Evolutionary conservation across 2,113 vertebrate species (phyloP).

Genomic region (Archocentrus centrarchus): DNA sequence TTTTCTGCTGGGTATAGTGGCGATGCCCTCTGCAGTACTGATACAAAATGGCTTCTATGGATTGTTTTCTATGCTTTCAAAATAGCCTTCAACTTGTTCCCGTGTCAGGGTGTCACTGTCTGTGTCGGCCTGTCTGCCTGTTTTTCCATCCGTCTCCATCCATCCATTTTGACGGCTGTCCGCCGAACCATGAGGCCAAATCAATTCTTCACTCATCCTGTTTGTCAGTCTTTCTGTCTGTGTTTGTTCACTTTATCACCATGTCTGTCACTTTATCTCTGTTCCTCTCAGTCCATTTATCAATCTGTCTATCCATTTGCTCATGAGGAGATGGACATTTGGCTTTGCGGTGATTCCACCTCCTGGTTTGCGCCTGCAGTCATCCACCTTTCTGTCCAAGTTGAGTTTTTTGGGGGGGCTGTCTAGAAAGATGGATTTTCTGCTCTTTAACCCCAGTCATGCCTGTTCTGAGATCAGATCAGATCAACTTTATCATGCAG

Average conservation of each 20-base stretch:
- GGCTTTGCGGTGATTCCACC: slow-evolving; percentile 19
- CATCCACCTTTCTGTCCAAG: not conserved
- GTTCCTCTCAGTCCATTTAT: slow-evolving; percentile 38
- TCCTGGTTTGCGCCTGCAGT: slow-evolving; percentile 14
- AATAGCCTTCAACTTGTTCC: slow-evolving; percentile 8
- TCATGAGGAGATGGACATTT: slow-evolving; percentile 2
- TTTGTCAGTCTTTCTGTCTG: slow-evolving; percentile 66
- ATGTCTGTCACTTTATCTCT: slow-evolving; percentile 63
- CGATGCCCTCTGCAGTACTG: not conserved
- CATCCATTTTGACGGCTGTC: slow-evolving; percentile 58
- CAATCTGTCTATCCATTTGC: slow-evolving; percentile 36
- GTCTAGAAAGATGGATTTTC: slow-evolving; percentile 82
- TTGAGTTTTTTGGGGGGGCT: slow-evolving; percentile 50
- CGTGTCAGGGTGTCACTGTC: slow-evolving; percentile 48
- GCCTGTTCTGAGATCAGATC: not conserved
- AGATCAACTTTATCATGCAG: not conserved
- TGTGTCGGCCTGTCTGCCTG: slow-evolving; percentile 41
- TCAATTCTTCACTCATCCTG: slow-evolving; percentile 59
- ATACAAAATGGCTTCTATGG: not conserved
- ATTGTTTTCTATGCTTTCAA: slow-evolving; percentile 1
- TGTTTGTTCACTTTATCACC: slow-evolving; percentile 67
- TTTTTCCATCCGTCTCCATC: slow-evolving; percentile 57
- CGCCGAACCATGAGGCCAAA: slow-evolving; percentile 53
- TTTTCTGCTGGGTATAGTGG: not conserved
- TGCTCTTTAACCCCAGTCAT: slow-evolving; percentile 83